phyloP scores from a whole-genome alignment of 2,113 vertebrate genomes.

The Pelvicachromis taeniatus region DNA sequence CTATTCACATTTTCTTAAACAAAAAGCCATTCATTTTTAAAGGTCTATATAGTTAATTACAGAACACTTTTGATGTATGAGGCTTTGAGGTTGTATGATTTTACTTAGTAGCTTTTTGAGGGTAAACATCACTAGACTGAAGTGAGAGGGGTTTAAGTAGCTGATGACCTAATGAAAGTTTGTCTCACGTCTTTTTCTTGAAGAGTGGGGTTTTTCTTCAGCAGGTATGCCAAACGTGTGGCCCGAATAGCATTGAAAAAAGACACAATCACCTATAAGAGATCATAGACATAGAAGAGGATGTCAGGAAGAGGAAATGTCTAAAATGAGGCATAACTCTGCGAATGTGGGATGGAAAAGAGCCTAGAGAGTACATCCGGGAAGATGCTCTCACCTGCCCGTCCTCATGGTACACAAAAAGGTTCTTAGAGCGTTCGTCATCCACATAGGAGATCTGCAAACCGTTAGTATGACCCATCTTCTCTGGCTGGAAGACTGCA shows the following conservation, averaged over 20 bases:
- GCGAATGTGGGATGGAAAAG: neutral
- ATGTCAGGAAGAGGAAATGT: neutral
- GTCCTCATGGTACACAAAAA: conserved; percentile 88
- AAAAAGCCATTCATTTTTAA: neutral
- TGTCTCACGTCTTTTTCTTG: conserved; percentile 79
- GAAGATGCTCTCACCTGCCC: conserved; percentile 71
- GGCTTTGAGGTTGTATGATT: neutral
- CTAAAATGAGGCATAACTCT: neutral
- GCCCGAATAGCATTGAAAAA: conserved; percentile 90
- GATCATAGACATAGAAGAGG: neutral
- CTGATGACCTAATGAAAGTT: neutral
- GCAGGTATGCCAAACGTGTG: conserved; percentile 83
- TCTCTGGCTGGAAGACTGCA: conserved; percentile 87
- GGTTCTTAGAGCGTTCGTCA: conserved; percentile 77
- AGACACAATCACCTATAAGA: conserved; percentile 84
- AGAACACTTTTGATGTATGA: neutral
- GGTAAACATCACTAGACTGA: neutral
- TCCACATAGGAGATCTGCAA: conserved; percentile 85
- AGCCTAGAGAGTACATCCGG: neutral
- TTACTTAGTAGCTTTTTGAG: neutral
- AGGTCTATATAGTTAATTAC: neutral
- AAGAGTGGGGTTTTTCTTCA: conserved; percentile 76
- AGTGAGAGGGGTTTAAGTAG: neutral
- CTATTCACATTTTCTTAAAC: neutral
- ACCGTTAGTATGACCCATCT: conserved; percentile 81